phyloP scores from a whole-genome alignment of 2,113 vertebrate genomes.

The Poeciliopsis occidentalis region DNA sequence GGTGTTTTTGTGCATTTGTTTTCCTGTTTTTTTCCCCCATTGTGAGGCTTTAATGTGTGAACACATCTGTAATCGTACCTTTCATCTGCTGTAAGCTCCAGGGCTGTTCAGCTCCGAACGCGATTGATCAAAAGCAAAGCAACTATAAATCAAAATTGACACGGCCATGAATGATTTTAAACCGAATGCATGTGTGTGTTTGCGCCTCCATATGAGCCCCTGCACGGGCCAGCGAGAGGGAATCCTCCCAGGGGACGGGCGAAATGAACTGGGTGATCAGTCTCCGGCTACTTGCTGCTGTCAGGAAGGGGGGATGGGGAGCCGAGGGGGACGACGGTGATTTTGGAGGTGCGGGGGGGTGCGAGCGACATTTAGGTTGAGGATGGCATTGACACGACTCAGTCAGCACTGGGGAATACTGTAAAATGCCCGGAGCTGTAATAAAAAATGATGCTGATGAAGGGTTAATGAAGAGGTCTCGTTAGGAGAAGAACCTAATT shows the following conservation, averaged over 20 bases:
- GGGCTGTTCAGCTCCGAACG: neutral
- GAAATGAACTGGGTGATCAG: constrained; percentile 67
- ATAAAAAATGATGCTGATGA: constrained; percentile 13
- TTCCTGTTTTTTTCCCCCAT: neutral
- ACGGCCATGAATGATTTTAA: neutral
- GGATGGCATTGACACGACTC: constrained; percentile 11
- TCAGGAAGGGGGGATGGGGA: constrained; percentile 28
- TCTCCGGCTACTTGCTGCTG: constrained; percentile 63
- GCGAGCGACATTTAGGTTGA: constrained; percentile 4
- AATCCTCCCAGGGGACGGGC: constrained; percentile 31
- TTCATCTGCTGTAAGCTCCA: neutral
- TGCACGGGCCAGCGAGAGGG: constrained; percentile 61
- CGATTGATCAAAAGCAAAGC: neutral
- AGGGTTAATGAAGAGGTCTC: neutral
- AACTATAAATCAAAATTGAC: neutral
- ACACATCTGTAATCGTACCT: neutral
- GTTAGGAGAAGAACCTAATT: no score
- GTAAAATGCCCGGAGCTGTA: constrained; percentile 15
- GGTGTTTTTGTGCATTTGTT: no score
- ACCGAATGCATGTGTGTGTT: neutral
- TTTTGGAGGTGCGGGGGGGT: neutral
- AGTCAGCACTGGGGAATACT: constrained; percentile 1
- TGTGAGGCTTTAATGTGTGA: neutral
- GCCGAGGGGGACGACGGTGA: neutral
- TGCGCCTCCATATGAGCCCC: constrained; percentile 30